Percentiles rank a stretch among this genome's conserved stretches.
Evolutionary conservation across 2,113 vertebrate genomes (phyloP).

Genomic region (Charadrius vociferus): DNA sequence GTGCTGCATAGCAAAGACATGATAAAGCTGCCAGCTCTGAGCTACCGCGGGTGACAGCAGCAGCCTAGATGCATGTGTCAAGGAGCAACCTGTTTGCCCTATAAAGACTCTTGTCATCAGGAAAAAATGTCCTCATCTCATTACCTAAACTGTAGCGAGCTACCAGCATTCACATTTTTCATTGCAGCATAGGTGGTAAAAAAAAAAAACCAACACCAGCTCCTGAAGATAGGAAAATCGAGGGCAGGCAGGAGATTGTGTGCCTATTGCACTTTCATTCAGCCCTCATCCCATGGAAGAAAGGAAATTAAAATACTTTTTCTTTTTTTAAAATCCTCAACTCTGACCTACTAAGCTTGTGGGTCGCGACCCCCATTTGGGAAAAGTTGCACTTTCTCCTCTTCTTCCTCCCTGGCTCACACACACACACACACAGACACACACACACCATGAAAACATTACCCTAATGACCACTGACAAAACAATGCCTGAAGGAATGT

Average conservation of each 20-base stretch:
- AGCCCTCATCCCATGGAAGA: not conserved
- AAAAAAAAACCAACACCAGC: not conserved
- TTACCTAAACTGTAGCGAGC: not conserved
- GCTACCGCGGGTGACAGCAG: not conserved
- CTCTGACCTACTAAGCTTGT: conserved; percentile 18
- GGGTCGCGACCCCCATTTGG: conserved; percentile 18
- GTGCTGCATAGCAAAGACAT: not conserved
- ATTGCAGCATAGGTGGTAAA: not conserved
- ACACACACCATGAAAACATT: not conserved
- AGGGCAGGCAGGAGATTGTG: not conserved
- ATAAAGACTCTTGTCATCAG: not conserved
- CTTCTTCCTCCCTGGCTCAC: not conserved
- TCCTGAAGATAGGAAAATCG: not conserved
- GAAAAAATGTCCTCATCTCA: not conserved
- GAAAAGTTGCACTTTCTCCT: conserved; percentile 30
- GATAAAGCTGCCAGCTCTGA: not conserved
- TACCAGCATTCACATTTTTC: not conserved
- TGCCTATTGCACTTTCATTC: not conserved
- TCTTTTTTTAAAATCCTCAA: conserved; percentile 33
- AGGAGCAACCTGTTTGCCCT: not conserved
- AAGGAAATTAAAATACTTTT: conserved; percentile 51
- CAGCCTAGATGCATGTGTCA: not conserved
- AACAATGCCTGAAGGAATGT: conserved; percentile 22
- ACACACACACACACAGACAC: not conserved
- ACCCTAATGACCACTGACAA: conserved; percentile 31